Base-by-base conservation (phyloP, 2,113 vertebrate species). In the Ctenomys sociabilis region DNA sequence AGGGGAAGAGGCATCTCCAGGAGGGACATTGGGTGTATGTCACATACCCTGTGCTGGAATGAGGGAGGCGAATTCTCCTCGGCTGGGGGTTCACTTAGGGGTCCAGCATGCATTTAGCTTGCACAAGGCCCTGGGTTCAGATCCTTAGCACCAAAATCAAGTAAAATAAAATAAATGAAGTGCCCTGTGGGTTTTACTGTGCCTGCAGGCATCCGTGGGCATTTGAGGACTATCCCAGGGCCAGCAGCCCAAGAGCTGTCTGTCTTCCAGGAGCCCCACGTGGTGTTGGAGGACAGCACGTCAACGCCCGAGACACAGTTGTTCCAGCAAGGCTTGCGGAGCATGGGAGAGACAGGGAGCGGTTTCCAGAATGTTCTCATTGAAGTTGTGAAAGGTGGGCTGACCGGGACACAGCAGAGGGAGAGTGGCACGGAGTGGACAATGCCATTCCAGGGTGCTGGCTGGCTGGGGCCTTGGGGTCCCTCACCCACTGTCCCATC, bases 311-410 rank as follows among this genome's bases (percentile, higher is more conserved):
- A 54, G 73, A 82, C 0, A 1, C 45, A 22, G 24, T 32, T 4
- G n/a, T 68, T 68, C 32, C 35, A 16, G 66, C 13, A 0, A 7
- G 35, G 28, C 54, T 40, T 12, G 12, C 7, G 1, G 43, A 1
- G 4, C 9, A 7, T 1, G 5, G 6, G n/a, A 61, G 32, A 19
- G 0, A 37, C 5, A 0, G 7, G 21, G 19, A 16, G 52, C 40
- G 0, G 19, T 21, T 0, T 0, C 66, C 35, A n/a, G 66, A 1
- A 7, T n/a, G 66, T 35, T 17, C 30, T 10, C 78, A 40, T 10
- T 57, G 52, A 70, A 40, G 28, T 70, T 84, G 77, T 22, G 3
- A 4, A 7, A 12, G 72, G 6, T 13, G 45, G 26, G n/a, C 68
- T 77, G 78, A 3, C 35, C 26, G n/a, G 6, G 30, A 89, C 24